Base-by-base conservation (phyloP, 2,888 invertebrate species). In the Phengaris alcon region DNA sequence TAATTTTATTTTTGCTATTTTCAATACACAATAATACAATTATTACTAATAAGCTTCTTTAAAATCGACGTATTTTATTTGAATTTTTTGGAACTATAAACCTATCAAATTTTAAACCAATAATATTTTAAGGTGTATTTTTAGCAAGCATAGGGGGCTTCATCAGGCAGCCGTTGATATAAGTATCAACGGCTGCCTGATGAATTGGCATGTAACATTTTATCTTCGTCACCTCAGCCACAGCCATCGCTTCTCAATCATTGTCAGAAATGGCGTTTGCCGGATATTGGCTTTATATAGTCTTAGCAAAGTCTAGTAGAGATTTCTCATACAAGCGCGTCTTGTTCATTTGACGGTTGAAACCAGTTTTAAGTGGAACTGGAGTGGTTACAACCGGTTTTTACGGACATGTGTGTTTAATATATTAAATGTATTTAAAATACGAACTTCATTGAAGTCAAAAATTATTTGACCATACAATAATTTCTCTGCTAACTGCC, bases 131-230 rank as follows among this genome's bases (percentile, higher is more conserved):
- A 8, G 9, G 57, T 9, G 57, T 59, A 59, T 64, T 6, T 35
- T 59, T 7, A 8, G 7, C 35, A 59, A 64, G 64, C 35, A 22
- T 1, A 22, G 22, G 22, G 22, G 22, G 22, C 22, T 22, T 22
- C 22, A 22, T 22, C 22, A 22, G 22, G 22, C 22, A 22, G 22
- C 22, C 22, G 22, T 22, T 22, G 22, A 22, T 22, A 22, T 22
- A 22, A 22, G 22, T 22, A 64, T 64, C 35, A 35, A 64, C 64
- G 12, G 52, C 52, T 12, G 10, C 12, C 35, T 74, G 74, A 59
- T 59, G 22, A 74, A 51, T 64, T 64, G 64, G 74, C 48, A 55
- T 22, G 73, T 73, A 54, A 55, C 57, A 46, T 74, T 64, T 64
- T 74, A 74, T 74, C 64, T 12, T 13, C 64, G 64, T 64, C 64